Evolutionary conservation across 1,140 invertebrate genomes (phyloP).

Genomic region (Bombus breviceps): DNA sequence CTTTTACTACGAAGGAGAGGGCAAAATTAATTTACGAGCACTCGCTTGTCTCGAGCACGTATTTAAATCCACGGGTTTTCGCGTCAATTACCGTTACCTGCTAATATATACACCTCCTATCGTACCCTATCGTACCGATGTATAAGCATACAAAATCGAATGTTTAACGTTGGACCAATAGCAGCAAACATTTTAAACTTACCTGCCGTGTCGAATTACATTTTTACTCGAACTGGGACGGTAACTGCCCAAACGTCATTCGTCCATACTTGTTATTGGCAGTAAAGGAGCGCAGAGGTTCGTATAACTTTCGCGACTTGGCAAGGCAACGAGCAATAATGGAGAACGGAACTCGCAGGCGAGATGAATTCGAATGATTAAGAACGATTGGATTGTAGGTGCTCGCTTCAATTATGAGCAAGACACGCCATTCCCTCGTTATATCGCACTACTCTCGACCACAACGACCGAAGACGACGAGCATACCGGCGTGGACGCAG

Average conservation of each 20-base stretch:
- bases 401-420: conserved; percentile 79
- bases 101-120: not conserved
- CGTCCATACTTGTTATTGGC: conserved; percentile 17
- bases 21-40: conserved; percentile 62
- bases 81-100: not conserved
- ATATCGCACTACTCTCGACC: conserved; percentile 70
- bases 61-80: conserved; percentile 7
- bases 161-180: not conserved
- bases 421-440: conserved; percentile 81
- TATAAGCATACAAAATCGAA: not conserved
- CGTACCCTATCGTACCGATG: too few relatives aligned
- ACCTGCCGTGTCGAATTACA: not conserved
- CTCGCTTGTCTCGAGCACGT: conserved; percentile 27
- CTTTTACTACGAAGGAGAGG: conserved; percentile 22
- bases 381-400: conserved; percentile 80
- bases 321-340: conserved; percentile 54
- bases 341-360: conserved; percentile 60
- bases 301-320: conserved; percentile 52
- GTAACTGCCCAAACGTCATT: not conserved
- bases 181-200: not conserved
- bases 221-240: not conserved
- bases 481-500: conserved; percentile 61
- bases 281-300: conserved; percentile 24
- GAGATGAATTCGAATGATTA: conserved; percentile 81
- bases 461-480: conserved; percentile 42